Percentiles rank a stretch among this genome's conserved stretches.
Evolutionary conservation across 2,113 vertebrate species (phyloP).

Genomic region (Ageneiosus marmoratus): DNA sequence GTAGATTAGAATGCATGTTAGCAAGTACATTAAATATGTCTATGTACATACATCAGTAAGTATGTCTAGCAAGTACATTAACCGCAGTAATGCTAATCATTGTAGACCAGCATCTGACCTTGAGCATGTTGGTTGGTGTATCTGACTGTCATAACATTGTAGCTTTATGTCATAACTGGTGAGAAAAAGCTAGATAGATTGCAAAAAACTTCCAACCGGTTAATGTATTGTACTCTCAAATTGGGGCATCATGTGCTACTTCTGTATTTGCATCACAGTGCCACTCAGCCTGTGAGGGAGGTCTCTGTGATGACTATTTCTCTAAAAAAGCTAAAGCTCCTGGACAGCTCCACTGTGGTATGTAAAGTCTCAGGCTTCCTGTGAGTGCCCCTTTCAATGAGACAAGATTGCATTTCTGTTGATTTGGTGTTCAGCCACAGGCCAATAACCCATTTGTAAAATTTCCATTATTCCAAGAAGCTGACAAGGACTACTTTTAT

Average conservation of each 20-base stretch:
- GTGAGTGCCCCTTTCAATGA: background rate
- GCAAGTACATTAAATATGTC: no score
- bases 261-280: background rate
- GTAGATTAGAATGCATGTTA: no score
- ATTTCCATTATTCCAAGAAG: background rate
- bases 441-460: background rate
- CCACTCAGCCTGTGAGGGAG: background rate
- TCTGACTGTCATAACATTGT: background rate
- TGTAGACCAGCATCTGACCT: background rate
- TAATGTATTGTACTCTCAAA: background rate
- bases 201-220: background rate
- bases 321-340: background rate
- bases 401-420: background rate
- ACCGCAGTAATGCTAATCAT: background rate
- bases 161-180: background rate
- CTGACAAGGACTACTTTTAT: background rate
- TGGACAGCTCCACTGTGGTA: background rate
- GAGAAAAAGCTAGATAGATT: background rate
- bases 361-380: background rate
- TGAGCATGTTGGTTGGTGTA: background rate
- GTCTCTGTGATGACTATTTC: background rate
- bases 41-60: no score
- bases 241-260: background rate
- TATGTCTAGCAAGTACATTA: background rate
- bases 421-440: background rate